Evolutionary conservation across 2,797 vertebrate species (phyloP).

Genomic region (Rhynchonycteris naso): DNA sequence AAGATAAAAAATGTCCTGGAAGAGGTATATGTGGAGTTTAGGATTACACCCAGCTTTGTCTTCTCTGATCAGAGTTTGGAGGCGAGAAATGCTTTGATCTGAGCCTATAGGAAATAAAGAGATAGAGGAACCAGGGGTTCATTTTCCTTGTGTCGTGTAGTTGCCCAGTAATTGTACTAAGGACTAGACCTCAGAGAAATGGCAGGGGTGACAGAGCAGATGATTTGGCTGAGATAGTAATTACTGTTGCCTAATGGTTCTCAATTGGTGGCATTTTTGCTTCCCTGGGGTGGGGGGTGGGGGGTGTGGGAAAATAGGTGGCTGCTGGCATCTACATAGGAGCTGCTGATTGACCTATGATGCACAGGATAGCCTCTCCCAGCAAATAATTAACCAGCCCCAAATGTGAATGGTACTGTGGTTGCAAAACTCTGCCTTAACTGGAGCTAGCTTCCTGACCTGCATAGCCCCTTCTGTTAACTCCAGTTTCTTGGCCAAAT

Average conservation of each 20-base stretch:
- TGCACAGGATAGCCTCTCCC: background rate
- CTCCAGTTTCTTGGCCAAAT: constrained; percentile 18
- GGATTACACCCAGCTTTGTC: background rate
- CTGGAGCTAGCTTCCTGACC: background rate
- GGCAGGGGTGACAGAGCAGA: background rate
- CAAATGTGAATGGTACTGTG: background rate
- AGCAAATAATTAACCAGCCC: constrained; percentile 43
- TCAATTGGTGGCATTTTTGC: background rate
- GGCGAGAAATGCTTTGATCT: constrained; percentile 12
- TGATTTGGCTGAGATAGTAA: background rate
- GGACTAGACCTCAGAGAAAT: constrained; percentile 13
- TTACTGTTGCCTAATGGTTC: background rate
- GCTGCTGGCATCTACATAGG: background rate
- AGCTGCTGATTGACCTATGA: background rate
- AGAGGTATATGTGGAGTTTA: constrained; percentile 45
- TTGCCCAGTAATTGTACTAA: background rate
- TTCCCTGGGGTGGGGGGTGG: too few relatives aligned
- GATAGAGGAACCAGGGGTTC: background rate
- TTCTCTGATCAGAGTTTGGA: background rate
- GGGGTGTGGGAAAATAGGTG: too few relatives aligned
- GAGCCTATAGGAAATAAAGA: background rate
- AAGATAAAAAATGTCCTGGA: background rate
- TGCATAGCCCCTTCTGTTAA: constrained; percentile 35
- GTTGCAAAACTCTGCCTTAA: constrained; percentile 38
- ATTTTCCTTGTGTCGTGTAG: constrained; percentile 3